Conservation (phyloP, 2,888 invertebrate genomes). For the Trichopria drosophilae region DNA sequence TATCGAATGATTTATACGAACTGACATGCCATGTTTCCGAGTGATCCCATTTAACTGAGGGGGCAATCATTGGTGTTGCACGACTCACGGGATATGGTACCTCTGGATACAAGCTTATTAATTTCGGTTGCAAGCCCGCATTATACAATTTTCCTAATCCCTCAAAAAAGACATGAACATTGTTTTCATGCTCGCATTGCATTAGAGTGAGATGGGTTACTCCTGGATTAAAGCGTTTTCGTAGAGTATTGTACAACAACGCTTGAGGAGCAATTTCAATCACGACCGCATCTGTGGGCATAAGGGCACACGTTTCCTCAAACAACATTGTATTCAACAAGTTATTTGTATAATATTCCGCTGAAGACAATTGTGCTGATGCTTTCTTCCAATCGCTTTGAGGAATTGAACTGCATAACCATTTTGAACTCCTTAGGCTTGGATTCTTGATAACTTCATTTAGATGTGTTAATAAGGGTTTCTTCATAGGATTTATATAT, state of each 20-base stretch:
- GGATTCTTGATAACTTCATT: conserved; percentile 68
- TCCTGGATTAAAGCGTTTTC: conserved; percentile 71
- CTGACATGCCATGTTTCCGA: conserved; percentile 56
- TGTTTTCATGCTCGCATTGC: conserved; percentile 63
- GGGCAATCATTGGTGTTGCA: conserved; percentile 63
- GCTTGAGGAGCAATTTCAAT: conserved; percentile 91
- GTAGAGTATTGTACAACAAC: conserved; percentile 82
- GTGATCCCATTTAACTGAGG: conserved; percentile 46
- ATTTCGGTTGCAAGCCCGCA: conserved; percentile 61
- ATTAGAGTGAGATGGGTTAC: conserved; percentile 77
- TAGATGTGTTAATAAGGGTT: conserved; percentile 68
- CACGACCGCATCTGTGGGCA: conserved; percentile 79
- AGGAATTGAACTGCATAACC: conserved; percentile 85
- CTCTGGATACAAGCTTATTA: conserved; percentile 60
- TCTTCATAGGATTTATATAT: conserved; percentile 76
- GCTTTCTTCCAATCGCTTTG: conserved; percentile 70
- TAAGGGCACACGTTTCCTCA: conserved; percentile 78
- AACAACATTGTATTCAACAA: conserved; percentile 71
- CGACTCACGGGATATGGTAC: conserved; percentile 62
- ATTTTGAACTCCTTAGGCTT: conserved; percentile 70
- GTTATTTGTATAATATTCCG: conserved; percentile 88
- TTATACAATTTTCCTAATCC: conserved; percentile 62
- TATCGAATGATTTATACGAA: conserved; percentile 44
- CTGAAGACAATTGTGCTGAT: conserved; percentile 70
- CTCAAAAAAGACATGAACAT: conserved; percentile 52